A percentile compares a stretch with the other conserved stretches of the same genome.
Evolutionary conservation across 2,113 vertebrate species (phyloP).

Genomic region (Garra rufa): DNA sequence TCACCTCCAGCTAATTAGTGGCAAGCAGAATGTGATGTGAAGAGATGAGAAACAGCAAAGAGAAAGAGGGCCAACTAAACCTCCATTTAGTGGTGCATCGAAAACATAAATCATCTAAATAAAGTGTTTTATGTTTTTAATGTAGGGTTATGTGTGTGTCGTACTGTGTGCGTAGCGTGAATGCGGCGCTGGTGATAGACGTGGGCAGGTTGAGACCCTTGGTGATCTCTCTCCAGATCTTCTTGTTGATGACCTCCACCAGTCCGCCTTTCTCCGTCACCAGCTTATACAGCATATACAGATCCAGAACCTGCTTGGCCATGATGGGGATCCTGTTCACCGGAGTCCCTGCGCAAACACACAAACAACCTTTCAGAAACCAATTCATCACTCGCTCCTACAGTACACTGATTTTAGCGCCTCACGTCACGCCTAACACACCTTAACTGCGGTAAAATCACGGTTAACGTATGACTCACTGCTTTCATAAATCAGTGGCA

Average conservation of each 20-base stretch:
- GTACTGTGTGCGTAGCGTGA: constrained; percentile 96
- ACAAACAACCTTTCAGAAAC: background rate
- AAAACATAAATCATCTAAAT: no score
- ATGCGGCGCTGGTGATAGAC: constrained; percentile 97
- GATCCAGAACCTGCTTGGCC: constrained; percentile 97
- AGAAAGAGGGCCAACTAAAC: no score
- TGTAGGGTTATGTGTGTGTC: background rate
- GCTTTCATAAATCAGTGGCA: background rate
- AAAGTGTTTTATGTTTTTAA: background rate
- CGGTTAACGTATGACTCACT: background rate
- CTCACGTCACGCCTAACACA: background rate
- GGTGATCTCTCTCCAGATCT: constrained; percentile 98
- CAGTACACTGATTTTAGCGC: no score
- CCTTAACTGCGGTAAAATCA: background rate
- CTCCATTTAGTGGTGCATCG: no score
- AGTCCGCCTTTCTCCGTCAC: constrained; percentile 96
- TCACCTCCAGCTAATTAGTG: constrained; percentile 62
- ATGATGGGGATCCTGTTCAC: constrained; percentile 98
- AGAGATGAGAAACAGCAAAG: background rate
- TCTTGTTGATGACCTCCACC: constrained; percentile 98
- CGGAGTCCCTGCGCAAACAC: constrained; percentile 83
- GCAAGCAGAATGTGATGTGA: constrained; percentile 58
- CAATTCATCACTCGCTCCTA: background rate
- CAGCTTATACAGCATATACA: constrained; percentile 96
- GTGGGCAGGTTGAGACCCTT: constrained; percentile 96